A percentile compares a stretch with the other conserved stretches of the same genome.
Evolutionary conservation across 1,140 invertebrate genomes (phyloP).

Genomic region (Halictus rubicundus): DNA sequence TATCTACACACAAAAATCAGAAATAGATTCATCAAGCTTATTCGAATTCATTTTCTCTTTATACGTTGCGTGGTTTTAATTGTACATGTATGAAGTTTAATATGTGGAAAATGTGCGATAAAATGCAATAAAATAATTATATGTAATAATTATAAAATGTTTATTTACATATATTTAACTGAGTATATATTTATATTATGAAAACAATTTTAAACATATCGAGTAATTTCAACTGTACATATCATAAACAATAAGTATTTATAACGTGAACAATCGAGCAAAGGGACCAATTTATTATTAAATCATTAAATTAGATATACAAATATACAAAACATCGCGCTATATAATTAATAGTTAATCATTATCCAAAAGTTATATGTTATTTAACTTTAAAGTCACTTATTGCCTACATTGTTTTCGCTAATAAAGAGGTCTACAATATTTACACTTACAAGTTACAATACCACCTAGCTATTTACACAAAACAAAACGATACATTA

Average conservation of each 20-base stretch:
- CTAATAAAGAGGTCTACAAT: slow-evolving; percentile 54
- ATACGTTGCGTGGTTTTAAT: neutral
- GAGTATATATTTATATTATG: slow-evolving; percentile 62
- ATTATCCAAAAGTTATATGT: slow-evolving; percentile 52
- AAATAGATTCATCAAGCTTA: neutral
- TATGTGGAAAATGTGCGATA: neutral
- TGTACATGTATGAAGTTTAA: slow-evolving; percentile 2
- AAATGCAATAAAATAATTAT: slow-evolving; percentile 40
- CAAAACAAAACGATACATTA: slow-evolving; percentile 49
- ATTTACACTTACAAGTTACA: slow-evolving; percentile 70
- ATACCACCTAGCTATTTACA: slow-evolving; percentile 62
- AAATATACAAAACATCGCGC: slow-evolving; percentile 66
- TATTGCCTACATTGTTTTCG: slow-evolving; percentile 48
- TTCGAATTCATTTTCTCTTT: neutral
- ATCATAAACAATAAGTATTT: slow-evolving; percentile 65
- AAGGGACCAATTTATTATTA: slow-evolving; percentile 54
- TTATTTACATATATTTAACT: slow-evolving; percentile 73
- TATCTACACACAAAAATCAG: neutral
- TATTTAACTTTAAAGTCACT: slow-evolving; percentile 48
- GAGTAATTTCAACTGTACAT: slow-evolving; percentile 69
- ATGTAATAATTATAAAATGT: slow-evolving; percentile 72
- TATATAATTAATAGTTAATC: slow-evolving; percentile 56
- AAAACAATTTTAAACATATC: slow-evolving; percentile 69
- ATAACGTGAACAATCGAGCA: slow-evolving; percentile 56
- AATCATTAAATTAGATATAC: slow-evolving; percentile 67